Conservation (phyloP, 2,113 vertebrate genomes). For the Gavialis gangeticus region DNA sequence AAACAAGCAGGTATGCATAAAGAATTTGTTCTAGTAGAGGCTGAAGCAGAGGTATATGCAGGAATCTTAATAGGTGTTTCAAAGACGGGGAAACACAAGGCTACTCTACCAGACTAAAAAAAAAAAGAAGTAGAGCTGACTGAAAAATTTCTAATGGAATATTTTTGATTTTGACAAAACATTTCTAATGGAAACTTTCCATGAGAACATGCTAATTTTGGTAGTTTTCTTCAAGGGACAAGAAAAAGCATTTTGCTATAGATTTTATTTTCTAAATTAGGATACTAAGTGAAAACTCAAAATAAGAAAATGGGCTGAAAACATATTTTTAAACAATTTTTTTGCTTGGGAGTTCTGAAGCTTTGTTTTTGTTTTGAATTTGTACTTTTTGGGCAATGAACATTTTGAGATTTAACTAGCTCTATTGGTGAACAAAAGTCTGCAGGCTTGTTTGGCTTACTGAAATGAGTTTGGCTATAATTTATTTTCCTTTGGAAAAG, state of each 20-base stretch:
- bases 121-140: background rate
- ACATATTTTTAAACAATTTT: background rate
- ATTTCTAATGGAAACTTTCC: background rate
- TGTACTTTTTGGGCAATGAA: background rate
- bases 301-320: background rate
- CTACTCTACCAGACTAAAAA: background rate
- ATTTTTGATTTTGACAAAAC: background rate
- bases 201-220: background rate
- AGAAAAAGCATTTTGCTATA: background rate
- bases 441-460: background rate
- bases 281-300: background rate
- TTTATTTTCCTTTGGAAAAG: background rate
- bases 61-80: background rate
- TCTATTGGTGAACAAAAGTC: background rate
- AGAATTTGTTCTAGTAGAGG: background rate
- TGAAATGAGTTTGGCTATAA: background rate
- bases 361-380: background rate
- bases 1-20: conserved; percentile 7
- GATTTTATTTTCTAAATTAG: background rate
- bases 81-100: background rate
- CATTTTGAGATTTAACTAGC: background rate
- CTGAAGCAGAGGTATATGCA: background rate
- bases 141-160: background rate
- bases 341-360: background rate
- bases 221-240: background rate